A percentile compares a stretch with the other conserved stretches of the same genome.
These are phyloP conservation scores for Hoplodrina blanda DNA, from an alignment of 2,888 invertebrate species.

Conservation along the genomic window DNA sequence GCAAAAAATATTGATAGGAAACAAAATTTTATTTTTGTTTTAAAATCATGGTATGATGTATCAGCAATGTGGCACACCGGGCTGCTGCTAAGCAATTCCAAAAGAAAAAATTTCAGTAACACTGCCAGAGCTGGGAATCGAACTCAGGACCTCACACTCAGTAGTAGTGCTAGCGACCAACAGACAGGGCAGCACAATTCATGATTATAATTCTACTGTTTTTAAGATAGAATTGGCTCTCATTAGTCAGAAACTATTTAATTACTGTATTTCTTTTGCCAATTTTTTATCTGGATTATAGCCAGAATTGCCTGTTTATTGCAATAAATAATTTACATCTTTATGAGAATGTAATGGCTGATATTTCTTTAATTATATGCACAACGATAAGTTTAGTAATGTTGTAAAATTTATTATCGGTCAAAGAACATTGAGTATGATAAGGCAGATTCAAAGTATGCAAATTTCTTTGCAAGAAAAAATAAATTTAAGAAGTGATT, in stretches of 20 bases:
- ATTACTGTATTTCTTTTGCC: slow-evolving; percentile 1
- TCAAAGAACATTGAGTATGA: slow-evolving; percentile 2
- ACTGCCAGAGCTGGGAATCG: no score
- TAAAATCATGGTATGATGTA: no score
- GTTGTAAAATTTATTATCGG: background rate
- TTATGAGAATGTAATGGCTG: background rate
- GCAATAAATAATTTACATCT: background rate
- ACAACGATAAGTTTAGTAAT: background rate
- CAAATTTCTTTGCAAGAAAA: background rate
- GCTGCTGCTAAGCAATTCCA: no score
- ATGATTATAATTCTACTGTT: background rate
- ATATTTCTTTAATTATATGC: background rate
- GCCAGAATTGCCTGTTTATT: background rate
- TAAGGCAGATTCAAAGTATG: background rate
- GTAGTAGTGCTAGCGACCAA: no score
- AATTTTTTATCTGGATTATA: slow-evolving; percentile 17
- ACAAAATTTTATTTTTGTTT: no score
- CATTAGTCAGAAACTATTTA: background rate
- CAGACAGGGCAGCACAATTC: no score
- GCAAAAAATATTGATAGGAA: no score
- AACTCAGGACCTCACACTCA: no score
- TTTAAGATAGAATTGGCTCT: background rate
- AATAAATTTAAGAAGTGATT: background rate
- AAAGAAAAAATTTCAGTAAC: no score
- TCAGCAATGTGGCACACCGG: no score